Evolutionary conservation across 2,888 invertebrate genomes (phyloP).

Genomic region (Electrophaes corylata): DNA sequence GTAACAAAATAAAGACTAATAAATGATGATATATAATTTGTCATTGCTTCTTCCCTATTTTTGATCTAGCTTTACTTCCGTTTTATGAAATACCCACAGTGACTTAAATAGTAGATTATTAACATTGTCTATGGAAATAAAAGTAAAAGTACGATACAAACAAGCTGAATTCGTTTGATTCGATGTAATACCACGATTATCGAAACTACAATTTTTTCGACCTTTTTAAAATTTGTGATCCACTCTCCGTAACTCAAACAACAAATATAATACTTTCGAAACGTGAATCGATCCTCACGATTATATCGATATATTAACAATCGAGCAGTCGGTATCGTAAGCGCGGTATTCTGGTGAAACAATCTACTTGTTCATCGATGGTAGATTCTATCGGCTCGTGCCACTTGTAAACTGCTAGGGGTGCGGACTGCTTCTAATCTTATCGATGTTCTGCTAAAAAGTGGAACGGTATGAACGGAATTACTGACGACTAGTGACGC

Average conservation of each 20-base stretch:
- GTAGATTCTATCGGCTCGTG: conserved; percentile 80
- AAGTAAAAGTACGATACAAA: neutral
- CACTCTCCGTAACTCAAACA: conserved; percentile 22
- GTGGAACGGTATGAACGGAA: neutral
- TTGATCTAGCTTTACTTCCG: no score
- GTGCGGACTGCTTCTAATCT: conserved; percentile 44
- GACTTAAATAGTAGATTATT: no score
- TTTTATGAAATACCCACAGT: no score
- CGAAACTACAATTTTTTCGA: neutral
- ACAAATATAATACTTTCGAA: conserved; percentile 51
- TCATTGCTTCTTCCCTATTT: no score
- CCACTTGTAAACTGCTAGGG: conserved; percentile 76
- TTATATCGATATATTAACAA: conserved; percentile 63
- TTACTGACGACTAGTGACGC: neutral
- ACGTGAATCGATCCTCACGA: conserved; percentile 64
- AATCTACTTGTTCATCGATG: conserved; percentile 80
- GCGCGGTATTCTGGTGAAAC: conserved; percentile 72
- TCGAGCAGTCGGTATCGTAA: conserved; percentile 57
- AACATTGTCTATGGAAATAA: no score
- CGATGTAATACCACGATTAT: no score
- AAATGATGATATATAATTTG: no score
- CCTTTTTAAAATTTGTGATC: neutral
- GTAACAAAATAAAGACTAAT: no score
- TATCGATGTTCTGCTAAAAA: conserved; percentile 40
- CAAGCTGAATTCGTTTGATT: no score